Conservation (phyloP, 2,888 invertebrate species). For the Pristionchus japonicus region DNA sequence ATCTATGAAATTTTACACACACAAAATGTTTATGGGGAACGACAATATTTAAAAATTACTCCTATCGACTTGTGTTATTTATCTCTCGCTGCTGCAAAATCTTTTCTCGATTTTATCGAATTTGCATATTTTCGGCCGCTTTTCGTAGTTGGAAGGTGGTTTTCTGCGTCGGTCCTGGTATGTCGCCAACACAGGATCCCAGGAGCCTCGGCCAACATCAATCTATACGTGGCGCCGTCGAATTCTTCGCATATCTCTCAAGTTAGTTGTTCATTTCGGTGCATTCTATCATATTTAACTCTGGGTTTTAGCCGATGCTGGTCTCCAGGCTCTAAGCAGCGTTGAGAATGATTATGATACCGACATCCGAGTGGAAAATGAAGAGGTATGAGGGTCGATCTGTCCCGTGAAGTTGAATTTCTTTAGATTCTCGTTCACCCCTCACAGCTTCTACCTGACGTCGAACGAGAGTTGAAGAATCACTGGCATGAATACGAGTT, state of each 20-base stretch:
- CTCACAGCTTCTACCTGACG: not conserved
- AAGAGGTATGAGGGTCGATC: constrained; percentile 8
- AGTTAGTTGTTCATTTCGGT: not conserved
- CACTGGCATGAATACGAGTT: constrained; percentile 47
- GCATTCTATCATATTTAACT: not conserved
- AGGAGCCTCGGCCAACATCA: constrained; percentile 6
- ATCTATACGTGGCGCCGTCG: constrained; percentile 26
- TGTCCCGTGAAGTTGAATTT: no score
- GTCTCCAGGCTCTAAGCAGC: not conserved
- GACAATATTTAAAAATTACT: not conserved
- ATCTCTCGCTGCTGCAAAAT: not conserved
- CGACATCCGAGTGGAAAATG: constrained; percentile 43
- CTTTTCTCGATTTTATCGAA: not conserved
- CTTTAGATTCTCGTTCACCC: constrained; percentile 42
- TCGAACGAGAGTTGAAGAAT: constrained; percentile 44
- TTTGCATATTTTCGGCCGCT: not conserved
- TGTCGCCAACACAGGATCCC: constrained; percentile 15
- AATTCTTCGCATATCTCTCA: constrained; percentile 15
- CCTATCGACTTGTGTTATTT: not conserved
- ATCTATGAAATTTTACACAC: not conserved
- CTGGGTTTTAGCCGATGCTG: constrained; percentile 26
- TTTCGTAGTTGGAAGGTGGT: not conserved
- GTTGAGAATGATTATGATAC: constrained; percentile 35
- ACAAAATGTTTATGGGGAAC: not conserved
- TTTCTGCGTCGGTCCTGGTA: not conserved